Evolutionary conservation across 37 sponge, comb jelly and placozoan genomes (phyloP).

Genomic region (Petrosia ficiformis): DNA sequence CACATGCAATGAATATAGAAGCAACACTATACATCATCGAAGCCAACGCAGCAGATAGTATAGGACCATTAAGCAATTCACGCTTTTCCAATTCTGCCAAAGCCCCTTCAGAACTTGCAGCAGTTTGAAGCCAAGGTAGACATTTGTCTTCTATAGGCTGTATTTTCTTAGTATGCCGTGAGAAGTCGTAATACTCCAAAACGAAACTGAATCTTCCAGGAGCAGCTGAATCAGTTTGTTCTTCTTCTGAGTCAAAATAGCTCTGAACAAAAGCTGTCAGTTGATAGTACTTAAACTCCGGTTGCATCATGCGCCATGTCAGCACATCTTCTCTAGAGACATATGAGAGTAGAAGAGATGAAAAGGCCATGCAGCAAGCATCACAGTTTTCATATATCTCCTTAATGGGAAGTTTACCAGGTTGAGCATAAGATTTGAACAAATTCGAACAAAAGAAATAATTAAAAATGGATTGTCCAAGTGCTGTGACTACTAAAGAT

Average conservation of each 20-base stretch:
- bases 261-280: not conserved
- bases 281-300: not conserved
- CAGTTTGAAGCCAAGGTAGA: not conserved
- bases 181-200: not conserved
- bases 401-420: constrained; percentile 18
- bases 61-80: not conserved
- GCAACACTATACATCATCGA: constrained; percentile 45
- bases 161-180: not conserved
- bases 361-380: constrained; percentile 26
- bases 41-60: not conserved
- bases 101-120: not conserved
- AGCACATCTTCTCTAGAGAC: not conserved
- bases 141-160: not conserved
- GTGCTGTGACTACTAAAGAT: constrained; percentile 8
- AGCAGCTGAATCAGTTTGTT: not conserved
- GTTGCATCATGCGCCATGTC: constrained; percentile 11
- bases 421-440: not conserved
- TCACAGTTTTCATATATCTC: not conserved
- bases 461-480: constrained; percentile 40
- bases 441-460: constrained; percentile 32
- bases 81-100: not conserved
- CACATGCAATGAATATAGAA: constrained; percentile 20
- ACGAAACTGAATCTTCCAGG: constrained; percentile 1
- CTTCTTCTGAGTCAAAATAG: not conserved
- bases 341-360: constrained; percentile 21